Evolutionary conservation across 1,140 invertebrate species (phyloP), one percentile per base, ranked within the genome.

Genomic region (Drosophila oshimai): DNA sequence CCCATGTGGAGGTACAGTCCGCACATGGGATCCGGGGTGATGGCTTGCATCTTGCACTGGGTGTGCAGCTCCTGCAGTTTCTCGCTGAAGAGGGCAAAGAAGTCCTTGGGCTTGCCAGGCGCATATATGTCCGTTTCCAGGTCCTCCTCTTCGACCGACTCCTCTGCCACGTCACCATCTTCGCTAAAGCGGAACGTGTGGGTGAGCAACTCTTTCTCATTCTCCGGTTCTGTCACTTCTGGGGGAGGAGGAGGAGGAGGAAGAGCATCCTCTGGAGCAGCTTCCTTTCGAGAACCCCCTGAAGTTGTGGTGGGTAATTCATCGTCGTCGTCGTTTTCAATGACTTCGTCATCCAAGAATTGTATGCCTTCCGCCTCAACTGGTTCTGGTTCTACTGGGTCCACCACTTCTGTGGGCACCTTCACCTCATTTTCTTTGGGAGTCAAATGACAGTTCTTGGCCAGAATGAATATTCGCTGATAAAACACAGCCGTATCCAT

Each of bases 391-490:
- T 51, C 45, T 10, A 4, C 2, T 12, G 15, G 51, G 1, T 55
- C 28, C 12, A 6, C 46, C 18, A 15, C n/a, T 4, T 41, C 10
- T 9, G 4, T 0, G 9, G 17, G 2, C 15, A 10, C 3, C 13
- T 10, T 4, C 0, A 45, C 60, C 3, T 61, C 61, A 0, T 20
- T n/a, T 2, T 28, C 20, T 13, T 26, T 12, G 3, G 41, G 37
- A 20, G 57, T 64, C 0, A 58, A 37, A 2, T 61, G 44, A 20
- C 64, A 36, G 34, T 90, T 90, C 13, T 86, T 81, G 44, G 89
- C 89, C 28, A 90, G 49, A 6, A 90, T 79, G 6, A 72, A 90
- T 6, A 90, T 75, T 12, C 89, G 84, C 22, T 90, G 89, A 28
- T 87, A 90, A 29, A 89, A 90, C 12, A 86, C 74, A 12, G 77